These are phyloP conservation scores for Oxycera nigricornis DNA, from an alignment of 2,888 invertebrate genomes.

Conservation along the genomic window DNA sequence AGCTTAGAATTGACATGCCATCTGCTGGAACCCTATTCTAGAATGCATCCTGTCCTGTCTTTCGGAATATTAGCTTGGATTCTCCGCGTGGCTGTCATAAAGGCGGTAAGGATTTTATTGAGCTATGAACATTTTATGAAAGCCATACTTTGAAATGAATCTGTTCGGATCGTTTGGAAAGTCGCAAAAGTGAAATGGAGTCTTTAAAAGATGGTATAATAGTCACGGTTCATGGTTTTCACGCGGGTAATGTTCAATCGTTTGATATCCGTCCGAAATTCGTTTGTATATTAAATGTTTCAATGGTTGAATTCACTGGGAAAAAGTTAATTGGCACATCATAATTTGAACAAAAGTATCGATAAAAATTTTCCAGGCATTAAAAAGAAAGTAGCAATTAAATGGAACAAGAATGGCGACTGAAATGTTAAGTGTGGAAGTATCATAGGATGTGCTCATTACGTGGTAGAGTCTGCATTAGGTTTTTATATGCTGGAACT, in stretches of 20 bases:
- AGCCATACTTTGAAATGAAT: slow-evolving; percentile 3
- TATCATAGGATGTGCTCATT: too few relatives aligned
- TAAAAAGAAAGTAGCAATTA: too few relatives aligned
- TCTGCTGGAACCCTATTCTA: too few relatives aligned
- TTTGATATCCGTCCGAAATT: slow-evolving; percentile 10
- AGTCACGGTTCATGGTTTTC: slow-evolving; percentile 13
- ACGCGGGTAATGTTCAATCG: slow-evolving; percentile 10
- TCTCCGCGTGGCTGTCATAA: slow-evolving; percentile 10
- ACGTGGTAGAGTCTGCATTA: too few relatives aligned
- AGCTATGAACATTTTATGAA: slow-evolving; percentile 29
- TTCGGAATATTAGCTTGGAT: slow-evolving; percentile 8
- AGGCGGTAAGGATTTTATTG: slow-evolving; percentile 31
- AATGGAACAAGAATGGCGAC: too few relatives aligned
- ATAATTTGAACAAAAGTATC: background rate
- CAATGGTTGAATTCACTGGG: background rate
- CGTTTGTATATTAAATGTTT: slow-evolving; percentile 3
- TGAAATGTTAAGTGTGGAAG: too few relatives aligned
- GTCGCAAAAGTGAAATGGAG: slow-evolving; percentile 1
- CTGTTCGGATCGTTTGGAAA: slow-evolving; percentile 14
- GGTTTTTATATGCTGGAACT: too few relatives aligned
- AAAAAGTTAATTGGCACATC: background rate
- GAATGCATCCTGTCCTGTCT: background rate
- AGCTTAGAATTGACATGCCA: too few relatives aligned
- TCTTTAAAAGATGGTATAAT: background rate
- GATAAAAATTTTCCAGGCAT: too few relatives aligned